Percentiles rank a stretch among this genome's conserved stretches.
Evolutionary conservation across 2,888 invertebrate species (phyloP).

Genomic region (Macaria notata): DNA sequence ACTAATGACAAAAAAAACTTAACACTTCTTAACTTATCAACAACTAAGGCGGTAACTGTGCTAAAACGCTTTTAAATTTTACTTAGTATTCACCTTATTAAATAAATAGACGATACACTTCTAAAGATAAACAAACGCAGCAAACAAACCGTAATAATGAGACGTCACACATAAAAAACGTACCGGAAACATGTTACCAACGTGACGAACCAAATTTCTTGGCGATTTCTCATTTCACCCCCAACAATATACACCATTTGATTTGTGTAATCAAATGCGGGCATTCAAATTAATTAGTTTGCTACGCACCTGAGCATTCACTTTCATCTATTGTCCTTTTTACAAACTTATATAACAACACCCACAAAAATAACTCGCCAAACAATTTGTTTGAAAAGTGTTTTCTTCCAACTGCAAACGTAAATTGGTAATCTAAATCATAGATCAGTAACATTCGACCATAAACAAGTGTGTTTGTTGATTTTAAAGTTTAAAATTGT

Average conservation of each 20-base stretch:
- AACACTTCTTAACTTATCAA: too few relatives aligned
- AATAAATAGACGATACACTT: not conserved
- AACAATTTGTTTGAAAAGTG: slow-evolving; percentile 1
- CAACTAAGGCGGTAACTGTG: too few relatives aligned
- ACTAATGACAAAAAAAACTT: too few relatives aligned
- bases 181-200: slow-evolving; percentile 71
- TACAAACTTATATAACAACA: slow-evolving; percentile 24
- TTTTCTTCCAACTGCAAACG: slow-evolving; percentile 7
- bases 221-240: slow-evolving; percentile 80
- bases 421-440: slow-evolving; percentile 17
- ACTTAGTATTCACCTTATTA: too few relatives aligned
- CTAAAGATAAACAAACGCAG: slow-evolving; percentile 7
- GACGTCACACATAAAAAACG: slow-evolving; percentile 64
- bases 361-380: too few relatives aligned
- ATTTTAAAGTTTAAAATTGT: slow-evolving; percentile 26
- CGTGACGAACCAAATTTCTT: slow-evolving; percentile 81
- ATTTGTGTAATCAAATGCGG: slow-evolving; percentile 82
- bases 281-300: slow-evolving; percentile 80
- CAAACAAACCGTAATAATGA: slow-evolving; percentile 53
- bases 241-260: slow-evolving; percentile 67
- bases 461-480: slow-evolving; percentile 3
- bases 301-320: slow-evolving; percentile 79
- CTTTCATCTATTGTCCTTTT: slow-evolving; percentile 53
- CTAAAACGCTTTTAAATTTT: too few relatives aligned
- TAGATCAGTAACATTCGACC: too few relatives aligned